A percentile compares a stretch with the other conserved stretches of the same genome.
phyloP scores from a whole-genome alignment of 2,888 invertebrate genomes.

The Caenorhabditis sulstoni region DNA sequence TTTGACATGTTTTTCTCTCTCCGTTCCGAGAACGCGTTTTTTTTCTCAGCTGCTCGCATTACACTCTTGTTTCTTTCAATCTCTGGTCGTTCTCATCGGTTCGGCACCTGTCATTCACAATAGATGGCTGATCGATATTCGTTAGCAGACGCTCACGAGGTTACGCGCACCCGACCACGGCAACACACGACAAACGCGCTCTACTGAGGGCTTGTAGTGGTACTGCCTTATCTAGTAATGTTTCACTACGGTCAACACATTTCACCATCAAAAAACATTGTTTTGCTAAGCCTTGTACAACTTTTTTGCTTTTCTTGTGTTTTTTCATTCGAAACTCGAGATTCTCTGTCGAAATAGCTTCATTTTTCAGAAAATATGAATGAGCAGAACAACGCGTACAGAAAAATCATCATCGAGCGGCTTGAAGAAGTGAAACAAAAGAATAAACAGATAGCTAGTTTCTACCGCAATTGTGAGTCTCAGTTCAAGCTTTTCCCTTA shows the following conservation, averaged over 20 bases:
- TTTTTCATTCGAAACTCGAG: neutral
- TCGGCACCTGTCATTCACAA: neutral
- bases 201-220: constrained; percentile 12
- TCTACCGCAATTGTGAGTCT: constrained; percentile 49
- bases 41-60: neutral
- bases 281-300: too few species aligned
- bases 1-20: neutral
- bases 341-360: neutral
- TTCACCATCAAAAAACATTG: neutral
- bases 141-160: neutral
- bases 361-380: constrained; percentile 21
- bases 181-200: constrained; percentile 24
- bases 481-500: neutral
- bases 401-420: constrained; percentile 35
- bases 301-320: neutral
- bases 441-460: constrained; percentile 12
- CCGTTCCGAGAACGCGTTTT: neutral
- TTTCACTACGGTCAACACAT: neutral
- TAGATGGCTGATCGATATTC: neutral
- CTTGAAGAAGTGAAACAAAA: constrained; percentile 26
- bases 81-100: too few species aligned
- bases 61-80: too few species aligned
- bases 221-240: constrained; percentile 14
- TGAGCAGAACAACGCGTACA: constrained; percentile 6
- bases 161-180: neutral